A percentile compares a stretch with the other conserved stretches of the same genome.
Evolutionary conservation across 2,888 invertebrate species (phyloP).

Genomic region (Syrista parreyssii): DNA sequence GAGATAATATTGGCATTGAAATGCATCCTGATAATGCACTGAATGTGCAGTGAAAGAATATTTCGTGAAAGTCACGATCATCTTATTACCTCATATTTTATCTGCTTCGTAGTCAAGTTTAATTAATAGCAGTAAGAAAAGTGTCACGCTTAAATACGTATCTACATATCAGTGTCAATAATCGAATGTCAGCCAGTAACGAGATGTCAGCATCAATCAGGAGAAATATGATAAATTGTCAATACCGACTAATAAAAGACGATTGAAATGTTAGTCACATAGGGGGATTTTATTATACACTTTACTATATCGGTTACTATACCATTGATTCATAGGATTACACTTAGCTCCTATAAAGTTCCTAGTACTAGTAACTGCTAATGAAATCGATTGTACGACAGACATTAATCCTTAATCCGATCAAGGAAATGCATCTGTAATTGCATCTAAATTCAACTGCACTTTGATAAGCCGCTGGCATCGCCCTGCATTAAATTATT

Average conservation of each 20-base stretch:
- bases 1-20: slow-evolving; percentile 19
- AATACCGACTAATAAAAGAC: background rate
- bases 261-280: background rate
- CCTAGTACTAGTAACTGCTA: too few species aligned
- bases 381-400: background rate
- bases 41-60: background rate
- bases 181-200: background rate
- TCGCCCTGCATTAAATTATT: background rate
- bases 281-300: background rate
- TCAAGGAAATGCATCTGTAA: background rate
- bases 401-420: background rate
- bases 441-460: background rate
- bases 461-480: background rate
- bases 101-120: background rate
- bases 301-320: background rate
- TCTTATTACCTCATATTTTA: background rate
- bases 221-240: background rate
- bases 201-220: background rate
- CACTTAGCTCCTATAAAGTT: too few species aligned
- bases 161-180: background rate
- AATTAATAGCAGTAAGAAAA: background rate
- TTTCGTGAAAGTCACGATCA: background rate
- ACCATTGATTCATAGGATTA: background rate
- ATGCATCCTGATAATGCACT: background rate
- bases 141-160: background rate